Percentiles rank a stretch among this genome's conserved stretches.
Evolutionary conservation across 2,113 vertebrate species (phyloP).

Genomic region (Tachysurus vachellii): DNA sequence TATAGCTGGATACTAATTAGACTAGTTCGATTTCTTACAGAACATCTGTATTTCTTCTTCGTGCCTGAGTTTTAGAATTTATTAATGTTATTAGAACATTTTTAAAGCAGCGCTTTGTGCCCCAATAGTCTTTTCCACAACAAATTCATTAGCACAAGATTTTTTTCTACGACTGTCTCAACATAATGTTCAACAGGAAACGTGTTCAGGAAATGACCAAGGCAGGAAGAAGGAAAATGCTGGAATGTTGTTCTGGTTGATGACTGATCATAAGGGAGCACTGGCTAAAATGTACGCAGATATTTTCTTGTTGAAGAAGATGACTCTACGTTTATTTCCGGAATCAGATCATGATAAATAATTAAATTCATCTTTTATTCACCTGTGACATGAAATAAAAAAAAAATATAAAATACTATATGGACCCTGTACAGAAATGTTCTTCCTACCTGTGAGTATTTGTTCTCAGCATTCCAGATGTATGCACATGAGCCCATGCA

Average conservation of each 20-base stretch:
- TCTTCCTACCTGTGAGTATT: slow-evolving; percentile 83
- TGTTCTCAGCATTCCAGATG: slow-evolving; percentile 88
- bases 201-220: slow-evolving; percentile 20
- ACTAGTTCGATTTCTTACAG: background rate
- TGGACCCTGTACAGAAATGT: background rate
- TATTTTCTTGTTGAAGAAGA: background rate
- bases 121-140: background rate
- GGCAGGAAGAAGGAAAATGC: slow-evolving; percentile 4
- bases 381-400: background rate
- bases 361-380: background rate
- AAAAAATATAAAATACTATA: background rate
- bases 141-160: background rate
- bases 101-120: background rate
- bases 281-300: background rate
- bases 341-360: background rate
- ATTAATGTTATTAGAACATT: too few species aligned
- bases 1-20: background rate
- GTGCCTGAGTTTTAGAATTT: background rate
- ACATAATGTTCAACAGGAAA: slow-evolving; percentile 13
- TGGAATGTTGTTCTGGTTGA: slow-evolving; percentile 32
- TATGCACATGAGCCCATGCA: slow-evolving; percentile 90
- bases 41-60: background rate
- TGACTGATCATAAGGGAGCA: slow-evolving; percentile 12
- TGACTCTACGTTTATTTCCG: background rate
- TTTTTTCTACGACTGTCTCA: background rate